A percentile compares a stretch with the other conserved stretches of the same genome.
These are phyloP conservation scores for Sepioteuthis lessoniana DNA, from an alignment of 2,888 invertebrate genomes.

Conservation along the genomic window DNA sequence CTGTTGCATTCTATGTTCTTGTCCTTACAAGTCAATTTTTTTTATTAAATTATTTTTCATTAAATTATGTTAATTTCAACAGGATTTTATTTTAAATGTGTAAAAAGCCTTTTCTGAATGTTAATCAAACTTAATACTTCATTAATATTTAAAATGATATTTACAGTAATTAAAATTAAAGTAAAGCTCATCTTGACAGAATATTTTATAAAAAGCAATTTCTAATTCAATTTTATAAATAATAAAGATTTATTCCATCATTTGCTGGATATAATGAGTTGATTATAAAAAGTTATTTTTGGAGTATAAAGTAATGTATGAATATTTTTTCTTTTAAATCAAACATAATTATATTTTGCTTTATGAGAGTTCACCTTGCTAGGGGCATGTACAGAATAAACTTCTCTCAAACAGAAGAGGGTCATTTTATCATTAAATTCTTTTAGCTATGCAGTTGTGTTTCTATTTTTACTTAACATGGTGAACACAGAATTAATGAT, in stretches of 20 bases:
- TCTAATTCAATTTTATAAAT: too few species aligned
- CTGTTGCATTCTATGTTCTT: too few species aligned
- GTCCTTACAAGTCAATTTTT: too few species aligned
- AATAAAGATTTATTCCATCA: not conserved
- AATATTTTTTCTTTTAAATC: not conserved
- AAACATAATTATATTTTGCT: not conserved
- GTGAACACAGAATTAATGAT: not conserved
- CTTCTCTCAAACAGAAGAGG: not conserved
- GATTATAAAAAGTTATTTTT: not conserved
- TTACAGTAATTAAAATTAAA: too few species aligned
- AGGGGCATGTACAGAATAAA: not conserved
- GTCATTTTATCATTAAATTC: not conserved
- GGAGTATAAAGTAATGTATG: not conserved
- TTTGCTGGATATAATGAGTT: not conserved
- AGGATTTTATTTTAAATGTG: too few species aligned
- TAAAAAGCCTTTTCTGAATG: too few species aligned
- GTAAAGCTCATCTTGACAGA: too few species aligned
- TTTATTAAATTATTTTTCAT: too few species aligned
- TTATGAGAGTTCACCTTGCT: not conserved
- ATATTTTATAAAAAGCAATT: too few species aligned
- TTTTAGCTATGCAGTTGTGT: not conserved
- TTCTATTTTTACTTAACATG: not conserved
- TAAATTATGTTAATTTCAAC: too few species aligned
- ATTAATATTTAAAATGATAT: too few species aligned
- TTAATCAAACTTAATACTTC: too few species aligned